Percentiles rank a stretch among this genome's conserved stretches.
Evolutionary conservation across 2,888 invertebrate species (phyloP).

Genomic region (Acrobasis consociella): DNA sequence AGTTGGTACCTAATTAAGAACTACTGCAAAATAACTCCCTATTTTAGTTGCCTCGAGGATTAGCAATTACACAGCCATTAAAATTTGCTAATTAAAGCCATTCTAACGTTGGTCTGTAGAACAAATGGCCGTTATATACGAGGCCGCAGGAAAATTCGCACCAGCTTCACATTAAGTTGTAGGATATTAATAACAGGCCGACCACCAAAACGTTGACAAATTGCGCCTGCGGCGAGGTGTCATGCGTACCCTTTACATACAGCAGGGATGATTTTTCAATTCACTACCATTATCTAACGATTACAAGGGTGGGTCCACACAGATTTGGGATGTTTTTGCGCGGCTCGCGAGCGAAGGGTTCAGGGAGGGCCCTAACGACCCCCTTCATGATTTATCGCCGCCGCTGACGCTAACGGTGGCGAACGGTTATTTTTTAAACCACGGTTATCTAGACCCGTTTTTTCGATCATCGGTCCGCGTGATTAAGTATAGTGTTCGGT

Average conservation of each 20-base stretch:
- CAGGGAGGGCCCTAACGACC: constrained; percentile 55
- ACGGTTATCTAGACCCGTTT: constrained; percentile 62
- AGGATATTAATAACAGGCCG: constrained; percentile 31
- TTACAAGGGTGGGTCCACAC: constrained; percentile 78
- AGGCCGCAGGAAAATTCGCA: constrained; percentile 8
- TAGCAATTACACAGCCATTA: background rate
- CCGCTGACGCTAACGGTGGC: constrained; percentile 50
- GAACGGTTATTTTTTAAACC: constrained; percentile 67
- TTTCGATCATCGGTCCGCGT: constrained; percentile 54
- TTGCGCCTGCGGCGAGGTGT: constrained; percentile 37
- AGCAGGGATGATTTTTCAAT: constrained; percentile 77
- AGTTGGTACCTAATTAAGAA: no score
- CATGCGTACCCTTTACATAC: constrained; percentile 58
- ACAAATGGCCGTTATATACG: constrained; percentile 11
- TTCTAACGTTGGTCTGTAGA: background rate
- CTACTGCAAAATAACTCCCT: no score
- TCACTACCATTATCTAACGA: constrained; percentile 75
- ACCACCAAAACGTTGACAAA: constrained; percentile 34
- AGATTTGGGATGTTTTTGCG: constrained; percentile 71
- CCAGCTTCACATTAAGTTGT: constrained; percentile 17
- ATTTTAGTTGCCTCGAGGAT: no score
- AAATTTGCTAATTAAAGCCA: constrained; percentile 6
- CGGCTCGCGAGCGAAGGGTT: constrained; percentile 47
- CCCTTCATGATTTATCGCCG: constrained; percentile 68
- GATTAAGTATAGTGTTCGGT: constrained; percentile 41